Base-by-base conservation (phyloP, 2,888 invertebrate genomes). In the Thera obeliscata region DNA sequence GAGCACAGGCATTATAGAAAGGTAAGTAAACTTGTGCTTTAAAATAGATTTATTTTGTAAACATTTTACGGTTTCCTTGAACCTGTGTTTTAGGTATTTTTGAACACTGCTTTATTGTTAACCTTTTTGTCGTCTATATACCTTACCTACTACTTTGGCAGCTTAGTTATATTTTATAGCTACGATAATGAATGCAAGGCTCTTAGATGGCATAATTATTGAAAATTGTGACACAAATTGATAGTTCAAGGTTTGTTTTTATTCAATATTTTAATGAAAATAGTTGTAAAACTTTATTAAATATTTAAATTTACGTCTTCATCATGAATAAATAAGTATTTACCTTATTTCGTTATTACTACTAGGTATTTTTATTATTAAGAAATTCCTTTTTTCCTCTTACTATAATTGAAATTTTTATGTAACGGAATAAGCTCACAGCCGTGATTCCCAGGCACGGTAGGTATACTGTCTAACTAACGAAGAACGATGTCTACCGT, bases 21-120 rank as follows among this genome's bases (percentile, higher is more conserved):
- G 69, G 69, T 69, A 69, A 41, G 62, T 50, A 63, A 63, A 60
- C 64, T 49, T 38, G 43, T 38, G 36, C 52, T 54, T 63, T 9
- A 9, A 66, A 66, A 69, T 66, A 69, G 69, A 66, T 59, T 46
- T 46, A 50, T 52, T 52, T 69, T 49, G 66, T 66, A 66, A 69
- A 64, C 69, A 69, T 60, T 63, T 12, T 61, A 38, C 54, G 48
- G 61, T 57, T 63, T 41, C 65, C 56, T 54, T 36, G 64, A 65
- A 69, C 7, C 50, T 11, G 49, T 60, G 55, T 52, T 69, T 64
- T 54, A 64, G 63, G 43, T 67, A 61, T 61, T 64, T 61, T 57
- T 33, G 48, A 12, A 57, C 41, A 54, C 12, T 43, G 6, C 43
- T 7, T 43, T 43, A 43, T 22, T 22, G 3, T 6, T 6, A 6